Conservation (phyloP, 2,113 vertebrate species). For the Micronycteris hirsuta region DNA sequence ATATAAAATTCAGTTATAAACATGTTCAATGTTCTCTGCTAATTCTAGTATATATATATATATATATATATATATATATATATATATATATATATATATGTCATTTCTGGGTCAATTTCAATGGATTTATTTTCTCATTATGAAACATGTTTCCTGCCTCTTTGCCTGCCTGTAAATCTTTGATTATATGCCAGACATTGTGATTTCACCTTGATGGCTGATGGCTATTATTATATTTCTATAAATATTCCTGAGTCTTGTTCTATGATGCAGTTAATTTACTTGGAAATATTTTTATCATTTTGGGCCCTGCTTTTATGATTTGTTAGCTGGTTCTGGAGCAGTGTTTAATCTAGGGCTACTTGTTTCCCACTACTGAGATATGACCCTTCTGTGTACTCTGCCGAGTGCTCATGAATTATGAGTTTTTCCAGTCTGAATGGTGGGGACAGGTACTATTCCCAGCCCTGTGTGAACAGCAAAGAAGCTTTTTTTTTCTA, state of each 20-base stretch:
- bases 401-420: not conserved
- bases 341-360: not conserved
- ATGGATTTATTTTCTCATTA: not conserved
- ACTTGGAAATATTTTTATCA: conserved; percentile 11
- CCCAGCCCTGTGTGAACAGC: not conserved
- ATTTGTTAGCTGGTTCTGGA: conserved; percentile 20
- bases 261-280: conserved; percentile 8
- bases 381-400: not conserved
- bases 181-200: conserved; percentile 10
- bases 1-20: not conserved
- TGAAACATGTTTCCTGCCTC: not conserved
- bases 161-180: not conserved
- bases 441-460: conserved; percentile 7
- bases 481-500: not conserved
- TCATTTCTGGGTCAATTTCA: not conserved
- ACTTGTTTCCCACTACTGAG: not conserved
- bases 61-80: not conserved
- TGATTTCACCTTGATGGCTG: conserved; percentile 9
- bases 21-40: not conserved
- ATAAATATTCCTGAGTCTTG: conserved; percentile 30
- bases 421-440: conserved; percentile 26
- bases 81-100: not conserved
- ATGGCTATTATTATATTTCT: conserved; percentile 22
- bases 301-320: not conserved
- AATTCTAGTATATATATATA: not conserved